Evolutionary conservation across 2,888 invertebrate genomes (phyloP), one percentile per base, ranked within the genome.

Genomic region (Lottia scabra): DNA sequence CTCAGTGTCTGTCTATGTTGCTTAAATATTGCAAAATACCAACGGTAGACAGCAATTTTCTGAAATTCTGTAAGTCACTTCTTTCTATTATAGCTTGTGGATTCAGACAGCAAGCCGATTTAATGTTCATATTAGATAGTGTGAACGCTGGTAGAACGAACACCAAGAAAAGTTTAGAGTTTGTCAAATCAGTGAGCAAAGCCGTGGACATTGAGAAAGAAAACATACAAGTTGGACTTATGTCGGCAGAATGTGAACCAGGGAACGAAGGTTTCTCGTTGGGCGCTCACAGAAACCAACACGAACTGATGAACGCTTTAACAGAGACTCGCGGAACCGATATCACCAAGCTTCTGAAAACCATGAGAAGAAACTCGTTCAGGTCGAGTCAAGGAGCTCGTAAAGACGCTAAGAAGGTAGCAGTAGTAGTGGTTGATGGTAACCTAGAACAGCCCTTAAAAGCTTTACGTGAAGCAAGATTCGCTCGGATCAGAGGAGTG

Each of bases 71-170:
- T 30, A 30, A 30, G 30, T 4, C 30, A 30, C 5, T 5, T 30
- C 10, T 38, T 38, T 2, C 38, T 6, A 56, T 63, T 75, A 0
- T 78, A 85, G 85, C 82, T 23, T 85, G 85, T 66, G 85, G 85
- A 0, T 77, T 76, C 27, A 75, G 84, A 38, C 84, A 84, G 65
- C 82, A 83, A 67, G 84, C 85, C 0, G 85, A 85, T 69, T 77
- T 85, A 43, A 84, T 85, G 83, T 84, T 85, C 68, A 77, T 84
- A 19, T 77, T 84, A 77, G 85, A 85, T 77, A 83, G 83, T 69
- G 77, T 80, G 16, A 84, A 81, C 71, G 84, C 84, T 10, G 85
- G 84, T 2, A 75, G 74, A 67, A 80, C 79, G 63, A 84, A 84
- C 74, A 83, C 85, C 5, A 80, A 78, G 71, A 80, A 75, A 62